Base-by-base conservation (phyloP, 2,797 vertebrate genomes). In the Cheirogaleus major region DNA sequence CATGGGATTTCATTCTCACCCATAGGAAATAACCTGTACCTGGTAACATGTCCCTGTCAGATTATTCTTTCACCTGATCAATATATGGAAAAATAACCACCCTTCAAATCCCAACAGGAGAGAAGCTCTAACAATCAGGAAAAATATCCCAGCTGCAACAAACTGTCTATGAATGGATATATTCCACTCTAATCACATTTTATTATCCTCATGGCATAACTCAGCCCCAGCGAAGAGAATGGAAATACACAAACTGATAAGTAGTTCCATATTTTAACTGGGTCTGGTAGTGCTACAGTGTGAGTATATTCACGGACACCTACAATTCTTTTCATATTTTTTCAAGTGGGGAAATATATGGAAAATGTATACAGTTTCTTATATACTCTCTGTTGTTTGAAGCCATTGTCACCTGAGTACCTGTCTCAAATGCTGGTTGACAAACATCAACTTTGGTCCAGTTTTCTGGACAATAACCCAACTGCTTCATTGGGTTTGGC, bases 41-140 rank as follows among this genome's bases (percentile, higher is more conserved):
- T 97, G 88, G 88, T 63, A 95, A 95, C 17, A 96, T 70, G 81
- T 50, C 88, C 90, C 82, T 73, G 65, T 96, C 87, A 93, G 73
- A 88, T 61, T 30, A 35, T 75, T 96, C 86, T 95, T 50, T 97
- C 93, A 90, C 67, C 52, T 87, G 96, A 61, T 25, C 92, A 45
- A 95, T 78, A 61, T 27, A 82, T 27, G 27, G 22, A 86, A 93
- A 65, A 88, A 50, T n/a, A 86, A 84, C 4, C 23, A 38, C 10
- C 67, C 30, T 79, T 61, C 57, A 94, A 89, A 93, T 32, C 73
- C 15, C 20, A 50, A 55, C 0, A 45, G 81, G 95, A 98, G 91
- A 84, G 27, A 95, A 89, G 96, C 67, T 57, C 22, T 2, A 79
- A 65, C 57, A 20, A 48, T 0, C 45, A n/a, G 48, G 63, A 93